Evolutionary conservation across 2,113 vertebrate genomes (phyloP).

Genomic region (Nettapus auritus): DNA sequence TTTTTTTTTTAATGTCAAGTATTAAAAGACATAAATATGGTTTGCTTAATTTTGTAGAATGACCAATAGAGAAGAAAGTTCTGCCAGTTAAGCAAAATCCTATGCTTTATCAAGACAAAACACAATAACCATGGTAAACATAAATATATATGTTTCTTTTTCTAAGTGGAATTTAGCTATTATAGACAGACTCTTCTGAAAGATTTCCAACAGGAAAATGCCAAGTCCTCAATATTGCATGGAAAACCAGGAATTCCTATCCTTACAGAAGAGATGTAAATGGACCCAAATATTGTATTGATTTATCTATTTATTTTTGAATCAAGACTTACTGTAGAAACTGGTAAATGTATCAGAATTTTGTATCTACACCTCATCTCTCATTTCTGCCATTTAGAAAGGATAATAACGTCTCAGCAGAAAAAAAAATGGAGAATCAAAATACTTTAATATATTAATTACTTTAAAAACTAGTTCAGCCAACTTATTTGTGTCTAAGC

Average conservation of each 20-base stretch:
- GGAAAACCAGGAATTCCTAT: not conserved
- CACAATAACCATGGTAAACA: not conserved
- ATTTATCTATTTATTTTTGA: not conserved
- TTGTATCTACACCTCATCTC: not conserved
- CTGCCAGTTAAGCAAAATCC: not conserved
- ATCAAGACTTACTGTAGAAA: not conserved
- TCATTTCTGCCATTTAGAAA: not conserved
- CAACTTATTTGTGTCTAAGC: slow-evolving; percentile 21
- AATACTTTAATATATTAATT: not conserved
- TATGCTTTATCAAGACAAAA: not conserved
- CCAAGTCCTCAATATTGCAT: not conserved
- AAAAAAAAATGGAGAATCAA: not conserved
- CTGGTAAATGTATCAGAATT: not conserved
- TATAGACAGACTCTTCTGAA: not conserved
- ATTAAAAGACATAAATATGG: not conserved
- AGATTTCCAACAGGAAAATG: not conserved
- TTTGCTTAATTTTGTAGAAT: not conserved
- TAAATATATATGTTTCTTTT: not conserved
- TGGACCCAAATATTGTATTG: not conserved
- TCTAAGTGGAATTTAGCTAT: not conserved
- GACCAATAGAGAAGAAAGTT: not conserved
- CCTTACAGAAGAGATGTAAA: not conserved
- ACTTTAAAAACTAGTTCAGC: not conserved
- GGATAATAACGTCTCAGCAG: not conserved
- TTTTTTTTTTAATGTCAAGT: too few species aligned